These are phyloP conservation scores for Philopedon plagiatum DNA, from an alignment of 2,888 invertebrate species.

Conservation along the genomic window DNA sequence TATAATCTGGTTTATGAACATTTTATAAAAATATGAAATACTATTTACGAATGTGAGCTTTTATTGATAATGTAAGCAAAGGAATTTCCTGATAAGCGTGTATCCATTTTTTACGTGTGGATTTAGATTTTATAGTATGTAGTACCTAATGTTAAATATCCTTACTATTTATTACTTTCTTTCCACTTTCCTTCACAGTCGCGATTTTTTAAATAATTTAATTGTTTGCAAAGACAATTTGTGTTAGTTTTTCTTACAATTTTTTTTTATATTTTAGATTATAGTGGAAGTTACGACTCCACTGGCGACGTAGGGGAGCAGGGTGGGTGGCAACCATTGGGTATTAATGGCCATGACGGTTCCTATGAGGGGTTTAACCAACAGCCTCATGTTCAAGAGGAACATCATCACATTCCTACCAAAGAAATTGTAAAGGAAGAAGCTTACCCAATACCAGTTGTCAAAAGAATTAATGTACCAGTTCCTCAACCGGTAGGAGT, in stretches of 20 bases:
- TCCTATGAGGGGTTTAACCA: constrained; percentile 68
- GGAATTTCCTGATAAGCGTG: no score
- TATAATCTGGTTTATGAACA: no score
- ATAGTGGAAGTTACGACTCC: constrained; percentile 39
- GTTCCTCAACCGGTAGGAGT: constrained; percentile 83
- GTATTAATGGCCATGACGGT: constrained; percentile 56
- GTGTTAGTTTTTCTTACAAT: not conserved
- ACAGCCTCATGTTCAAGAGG: constrained; percentile 70
- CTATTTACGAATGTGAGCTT: no score
- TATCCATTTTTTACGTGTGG: no score
- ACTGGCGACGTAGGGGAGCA: constrained; percentile 56
- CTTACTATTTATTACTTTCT: no score
- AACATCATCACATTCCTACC: constrained; percentile 71
- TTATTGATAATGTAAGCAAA: no score
- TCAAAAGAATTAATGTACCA: constrained; percentile 81
- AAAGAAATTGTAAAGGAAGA: constrained; percentile 79
- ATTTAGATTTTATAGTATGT: no score
- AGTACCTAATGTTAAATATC: no score
- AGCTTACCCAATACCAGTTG: constrained; percentile 78
- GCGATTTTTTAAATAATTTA: no score
- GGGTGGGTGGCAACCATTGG: constrained; percentile 48
- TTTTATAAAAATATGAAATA: no score
- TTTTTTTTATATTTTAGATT: constrained; percentile 24
- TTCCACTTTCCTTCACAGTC: no score
- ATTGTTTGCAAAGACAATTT: no score